Conservation (phyloP, 2,888 invertebrate genomes). For the Synergus laeviventris region DNA sequence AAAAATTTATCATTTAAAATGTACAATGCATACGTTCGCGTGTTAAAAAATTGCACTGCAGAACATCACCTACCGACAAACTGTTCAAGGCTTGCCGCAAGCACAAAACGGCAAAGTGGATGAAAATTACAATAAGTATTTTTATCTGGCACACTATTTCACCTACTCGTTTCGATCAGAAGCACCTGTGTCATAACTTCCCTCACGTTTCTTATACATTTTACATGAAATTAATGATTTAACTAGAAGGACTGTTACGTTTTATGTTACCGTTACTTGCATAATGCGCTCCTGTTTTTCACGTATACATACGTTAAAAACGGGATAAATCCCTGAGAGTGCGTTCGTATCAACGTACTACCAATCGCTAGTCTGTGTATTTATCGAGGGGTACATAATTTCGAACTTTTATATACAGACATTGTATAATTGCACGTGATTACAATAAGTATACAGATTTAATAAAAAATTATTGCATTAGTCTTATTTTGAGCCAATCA, state of each 20-base stretch:
- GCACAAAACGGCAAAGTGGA: conserved; percentile 53
- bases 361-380: not conserved
- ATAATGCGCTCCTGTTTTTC: conserved; percentile 51
- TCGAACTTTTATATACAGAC: not conserved
- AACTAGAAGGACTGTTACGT: conserved; percentile 47
- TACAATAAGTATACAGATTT: too few relatives aligned
- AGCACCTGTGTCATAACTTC: conserved; percentile 34
- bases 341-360: conserved; percentile 5
- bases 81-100: conserved; percentile 43
- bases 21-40: not conserved
- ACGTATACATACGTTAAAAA: conserved; percentile 46
- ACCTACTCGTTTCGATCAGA: conserved; percentile 36
- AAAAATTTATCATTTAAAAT: not conserved
- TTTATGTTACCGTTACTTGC: conserved; percentile 48
- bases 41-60: conserved; percentile 9
- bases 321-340: not conserved
- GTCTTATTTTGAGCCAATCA: too few relatives aligned
- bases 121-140: conserved; percentile 62
- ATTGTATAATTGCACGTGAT: too few relatives aligned
- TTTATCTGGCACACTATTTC: conserved; percentile 44
- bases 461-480: too few relatives aligned
- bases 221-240: conserved; percentile 26
- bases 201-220: conserved; percentile 30
- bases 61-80: conserved; percentile 26
- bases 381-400: not conserved